phyloP scores from a whole-genome alignment of 2,797 vertebrate genomes.

The Melanotaenia trifasciata region DNA sequence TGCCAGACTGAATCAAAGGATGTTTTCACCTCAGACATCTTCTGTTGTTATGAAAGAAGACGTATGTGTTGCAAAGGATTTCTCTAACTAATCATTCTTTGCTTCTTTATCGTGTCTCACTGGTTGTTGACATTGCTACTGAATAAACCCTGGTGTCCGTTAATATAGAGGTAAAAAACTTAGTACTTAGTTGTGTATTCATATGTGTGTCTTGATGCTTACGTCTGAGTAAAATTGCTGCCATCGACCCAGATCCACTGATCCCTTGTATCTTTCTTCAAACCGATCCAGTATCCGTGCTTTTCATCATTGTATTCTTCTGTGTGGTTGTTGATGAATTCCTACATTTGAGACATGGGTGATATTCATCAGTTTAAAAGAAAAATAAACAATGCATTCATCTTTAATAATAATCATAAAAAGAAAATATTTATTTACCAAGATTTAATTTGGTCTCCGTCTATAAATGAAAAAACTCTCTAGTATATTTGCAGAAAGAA shows the following conservation, averaged over 20 bases:
- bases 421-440: too few species aligned
- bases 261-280: neutral
- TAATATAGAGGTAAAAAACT: neutral
- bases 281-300: constrained; percentile 76
- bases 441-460: too few species aligned
- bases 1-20: constrained; percentile 1
- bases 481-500: neutral
- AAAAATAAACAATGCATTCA: too few species aligned
- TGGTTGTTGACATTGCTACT: too few species aligned
- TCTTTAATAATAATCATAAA: too few species aligned
- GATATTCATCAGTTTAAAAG: too few species aligned
- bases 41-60: too few species aligned
- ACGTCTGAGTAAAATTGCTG: constrained; percentile 38
- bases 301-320: accelerated
- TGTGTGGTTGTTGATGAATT: constrained; percentile 72
- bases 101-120: too few species aligned
- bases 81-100: too few species aligned
- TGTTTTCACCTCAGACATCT: too few species aligned
- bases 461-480: neutral
- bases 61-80: too few species aligned
- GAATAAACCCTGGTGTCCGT: too few species aligned
- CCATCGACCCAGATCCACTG: constrained; percentile 60
- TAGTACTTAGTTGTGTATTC: neutral
- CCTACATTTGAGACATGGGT: constrained; percentile 31
- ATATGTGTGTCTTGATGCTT: constrained; percentile 15